These are phyloP conservation scores for Apodemia duryi DNA, from an alignment of 2,888 invertebrate genomes.

Conservation along the genomic window DNA sequence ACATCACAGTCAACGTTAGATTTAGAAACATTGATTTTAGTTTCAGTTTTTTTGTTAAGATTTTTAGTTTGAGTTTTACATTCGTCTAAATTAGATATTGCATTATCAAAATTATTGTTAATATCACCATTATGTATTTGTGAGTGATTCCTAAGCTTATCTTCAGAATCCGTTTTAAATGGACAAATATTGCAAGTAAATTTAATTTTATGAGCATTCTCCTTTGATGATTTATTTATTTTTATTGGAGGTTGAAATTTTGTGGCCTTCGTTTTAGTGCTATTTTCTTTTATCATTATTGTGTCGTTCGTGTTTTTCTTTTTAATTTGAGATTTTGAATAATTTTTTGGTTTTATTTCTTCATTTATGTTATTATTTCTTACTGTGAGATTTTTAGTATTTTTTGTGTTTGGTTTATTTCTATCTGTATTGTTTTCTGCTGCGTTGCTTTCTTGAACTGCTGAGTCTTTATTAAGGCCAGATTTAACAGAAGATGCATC, in stretches of 20 bases:
- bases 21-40: background rate
- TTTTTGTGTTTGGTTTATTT: background rate
- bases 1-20: background rate
- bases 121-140: background rate
- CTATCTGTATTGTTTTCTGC: background rate
- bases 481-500: background rate
- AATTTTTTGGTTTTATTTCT: background rate
- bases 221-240: background rate
- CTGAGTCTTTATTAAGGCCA: background rate
- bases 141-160: background rate
- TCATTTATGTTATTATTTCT: background rate
- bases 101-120: background rate
- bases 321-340: background rate
- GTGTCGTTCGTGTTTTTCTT: background rate
- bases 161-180: background rate
- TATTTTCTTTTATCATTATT: background rate
- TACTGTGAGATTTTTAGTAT: background rate
- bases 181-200: background rate
- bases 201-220: background rate
- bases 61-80: background rate
- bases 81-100: background rate
- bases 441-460: background rate
- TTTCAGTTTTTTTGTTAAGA: background rate
- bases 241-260: conserved; percentile 4
- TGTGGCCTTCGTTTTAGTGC: background rate